Evolutionary conservation across 2,113 vertebrate species (phyloP).

Genomic region (Menura novaehollandiae): DNA sequence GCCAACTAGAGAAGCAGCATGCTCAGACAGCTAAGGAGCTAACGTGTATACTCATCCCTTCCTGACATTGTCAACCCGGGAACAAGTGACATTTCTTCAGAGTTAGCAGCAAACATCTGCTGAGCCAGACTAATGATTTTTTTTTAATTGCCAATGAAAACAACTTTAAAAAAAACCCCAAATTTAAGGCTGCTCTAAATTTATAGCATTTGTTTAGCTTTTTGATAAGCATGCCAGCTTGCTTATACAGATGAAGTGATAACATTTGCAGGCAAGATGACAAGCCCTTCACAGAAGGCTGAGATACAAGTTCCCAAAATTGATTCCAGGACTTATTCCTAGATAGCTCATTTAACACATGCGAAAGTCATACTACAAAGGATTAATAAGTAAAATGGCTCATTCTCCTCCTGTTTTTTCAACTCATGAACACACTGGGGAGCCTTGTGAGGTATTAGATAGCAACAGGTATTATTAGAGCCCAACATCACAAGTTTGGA

Average conservation of each 20-base stretch:
- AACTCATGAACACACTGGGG: not conserved
- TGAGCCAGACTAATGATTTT: not conserved
- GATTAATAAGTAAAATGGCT: not conserved
- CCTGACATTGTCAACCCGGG: not conserved
- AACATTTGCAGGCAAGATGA: not conserved
- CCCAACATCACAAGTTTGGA: not conserved
- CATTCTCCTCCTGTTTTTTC: not conserved
- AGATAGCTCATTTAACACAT: not conserved
- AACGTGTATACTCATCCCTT: not conserved
- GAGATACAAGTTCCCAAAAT: not conserved
- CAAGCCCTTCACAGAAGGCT: not conserved
- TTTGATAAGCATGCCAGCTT: not conserved
- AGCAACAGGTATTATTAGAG: not conserved
- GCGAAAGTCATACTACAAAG: not conserved
- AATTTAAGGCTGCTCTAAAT: not conserved
- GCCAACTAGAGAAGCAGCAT: not conserved
- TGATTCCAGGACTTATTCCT: not conserved
- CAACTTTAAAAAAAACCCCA: not conserved
- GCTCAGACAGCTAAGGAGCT: not conserved
- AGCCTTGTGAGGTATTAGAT: not conserved
- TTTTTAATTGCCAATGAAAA: not conserved
- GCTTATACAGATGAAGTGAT: not conserved
- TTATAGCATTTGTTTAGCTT: not conserved
- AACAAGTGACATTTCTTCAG: not conserved
- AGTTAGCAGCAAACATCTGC: not conserved